These are phyloP conservation scores for Actias luna DNA, from an alignment of 2,888 invertebrate genomes.

Conservation along the genomic window DNA sequence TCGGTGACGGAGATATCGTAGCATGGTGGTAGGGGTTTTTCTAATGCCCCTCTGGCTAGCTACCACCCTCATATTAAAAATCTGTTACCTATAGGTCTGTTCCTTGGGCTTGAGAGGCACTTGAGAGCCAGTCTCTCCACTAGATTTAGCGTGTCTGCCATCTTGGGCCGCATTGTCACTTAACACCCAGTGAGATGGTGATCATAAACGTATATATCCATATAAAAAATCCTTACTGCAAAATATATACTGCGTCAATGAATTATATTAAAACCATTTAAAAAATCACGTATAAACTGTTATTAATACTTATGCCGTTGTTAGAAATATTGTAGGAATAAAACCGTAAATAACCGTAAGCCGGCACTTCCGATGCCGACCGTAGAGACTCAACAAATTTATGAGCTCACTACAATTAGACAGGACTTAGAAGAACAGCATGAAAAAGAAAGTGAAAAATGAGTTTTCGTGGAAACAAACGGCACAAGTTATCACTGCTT, in stretches of 20 bases:
- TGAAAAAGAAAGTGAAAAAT: slow-evolving; percentile 6
- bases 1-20: no score
- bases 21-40: no score
- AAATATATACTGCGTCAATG: neutral
- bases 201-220: no score
- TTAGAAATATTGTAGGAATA: neutral
- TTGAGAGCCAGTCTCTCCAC: no score
- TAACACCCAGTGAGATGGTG: no score
- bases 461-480: slow-evolving; percentile 4
- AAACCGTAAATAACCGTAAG: slow-evolving; percentile 4
- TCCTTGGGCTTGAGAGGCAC: no score
- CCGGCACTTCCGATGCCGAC: slow-evolving; percentile 3
- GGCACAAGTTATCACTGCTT: neutral
- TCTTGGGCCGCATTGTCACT: no score
- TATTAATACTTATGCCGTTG: neutral
- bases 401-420: slow-evolving; percentile 8
- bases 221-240: no score
- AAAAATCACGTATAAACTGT: neutral
- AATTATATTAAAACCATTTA: neutral
- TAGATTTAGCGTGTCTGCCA: no score
- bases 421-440: neutral
- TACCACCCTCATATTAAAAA: no score
- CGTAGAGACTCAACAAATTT: slow-evolving; percentile 8
- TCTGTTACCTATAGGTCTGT: no score
- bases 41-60: no score